Base-by-base conservation (phyloP, 2,113 vertebrate species). In the Agapornis roseicollis region DNA sequence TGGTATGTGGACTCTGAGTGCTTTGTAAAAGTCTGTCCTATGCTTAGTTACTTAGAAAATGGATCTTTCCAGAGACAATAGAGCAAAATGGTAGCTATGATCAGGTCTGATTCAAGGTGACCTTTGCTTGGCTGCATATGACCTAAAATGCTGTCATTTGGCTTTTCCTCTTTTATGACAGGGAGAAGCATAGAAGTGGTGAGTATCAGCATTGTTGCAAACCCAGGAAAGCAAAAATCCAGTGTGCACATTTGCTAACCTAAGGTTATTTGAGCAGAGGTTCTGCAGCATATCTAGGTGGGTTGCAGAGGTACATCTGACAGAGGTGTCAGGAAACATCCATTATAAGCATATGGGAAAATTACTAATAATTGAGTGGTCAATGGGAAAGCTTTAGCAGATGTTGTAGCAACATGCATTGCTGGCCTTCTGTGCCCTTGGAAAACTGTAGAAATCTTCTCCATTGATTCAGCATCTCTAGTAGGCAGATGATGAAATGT, bases 361-460 rank as follows among this genome's bases (percentile, higher is more conserved):
- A 79, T 69, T 87, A 11, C 50, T 91, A 66, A 74, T 49, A 69
- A 61, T 7, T 81, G 56, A 84, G 80, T 76, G 47, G 70, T 89
- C 70, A 87, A 61, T 61, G 37, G 73, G 87, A 65, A 91, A 72
- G n/a, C 73, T 96, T 87, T 37, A 76, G 84, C 84, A 96, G 94
- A 85, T 94, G 86, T 29, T 73, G 64, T 64, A 90, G 55, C 86
- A 92, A 58, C 80, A 46, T 96, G 89, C 10, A 1, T 85, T 95
- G 47, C 61, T 82, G 52, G 66, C 81, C 77, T 35, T 52, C 6
- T 61, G 65, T 81, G 73, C 52, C 65, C 66, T 85, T 92, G 78
- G 77, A 85, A 96, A 84, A 90, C 22, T 69, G 55, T 42, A 87
- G 64, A 95, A 89, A 89, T 41, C 23, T 85, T 92, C 56, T 94